A percentile compares a stretch with the other conserved stretches of the same genome.
Evolutionary conservation across 2,113 vertebrate genomes (phyloP).

Genomic region (Apodemus speciosus): DNA sequence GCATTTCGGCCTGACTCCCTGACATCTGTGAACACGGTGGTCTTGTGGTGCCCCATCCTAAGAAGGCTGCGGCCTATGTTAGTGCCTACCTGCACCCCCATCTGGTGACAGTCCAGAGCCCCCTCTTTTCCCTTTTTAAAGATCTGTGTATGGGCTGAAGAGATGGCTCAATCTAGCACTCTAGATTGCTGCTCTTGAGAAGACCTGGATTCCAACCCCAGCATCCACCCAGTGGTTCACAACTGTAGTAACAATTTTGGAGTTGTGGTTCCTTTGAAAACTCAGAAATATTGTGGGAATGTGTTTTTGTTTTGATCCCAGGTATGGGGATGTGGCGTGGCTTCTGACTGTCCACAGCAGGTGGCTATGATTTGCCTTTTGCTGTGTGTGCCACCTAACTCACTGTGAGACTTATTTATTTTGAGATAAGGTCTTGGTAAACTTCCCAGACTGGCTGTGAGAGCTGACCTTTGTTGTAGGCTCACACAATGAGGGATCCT

Average conservation of each 20-base stretch:
- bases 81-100: not conserved
- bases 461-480: not conserved
- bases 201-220: not conserved
- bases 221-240: not conserved
- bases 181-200: not conserved
- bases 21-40: not conserved
- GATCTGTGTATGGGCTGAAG: not conserved
- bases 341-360: too few relatives aligned
- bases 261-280: too few relatives aligned
- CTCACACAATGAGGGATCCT: not conserved
- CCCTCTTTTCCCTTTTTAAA: not conserved
- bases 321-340: too few relatives aligned
- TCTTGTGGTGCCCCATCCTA: not conserved
- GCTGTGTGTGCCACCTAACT: not conserved
- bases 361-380: too few relatives aligned
- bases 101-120: not conserved
- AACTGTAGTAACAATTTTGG: too few relatives aligned
- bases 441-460: not conserved
- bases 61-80: not conserved
- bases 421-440: not conserved
- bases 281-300: too few relatives aligned
- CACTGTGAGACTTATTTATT: not conserved
- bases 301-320: too few relatives aligned
- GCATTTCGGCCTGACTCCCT: not conserved
- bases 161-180: not conserved